Evolutionary conservation across 2,797 vertebrate genomes (phyloP).

Genomic region (Ceryle rudis): DNA sequence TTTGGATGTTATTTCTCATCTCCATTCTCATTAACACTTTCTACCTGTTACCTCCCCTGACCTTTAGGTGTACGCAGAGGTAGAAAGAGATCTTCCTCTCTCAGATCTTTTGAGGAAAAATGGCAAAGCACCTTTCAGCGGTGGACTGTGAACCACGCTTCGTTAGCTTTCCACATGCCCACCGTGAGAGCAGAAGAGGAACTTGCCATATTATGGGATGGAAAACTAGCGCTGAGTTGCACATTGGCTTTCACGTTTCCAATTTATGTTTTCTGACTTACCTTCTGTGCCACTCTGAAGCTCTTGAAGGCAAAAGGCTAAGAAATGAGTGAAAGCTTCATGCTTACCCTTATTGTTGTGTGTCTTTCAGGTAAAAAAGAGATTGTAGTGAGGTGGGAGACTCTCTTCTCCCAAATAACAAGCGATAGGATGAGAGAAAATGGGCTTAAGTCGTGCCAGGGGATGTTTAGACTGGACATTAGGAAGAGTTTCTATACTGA

Average conservation of each 20-base stretch:
- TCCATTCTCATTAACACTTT: neutral
- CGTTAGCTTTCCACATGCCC: constrained; percentile 14
- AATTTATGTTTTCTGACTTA: constrained; percentile 53
- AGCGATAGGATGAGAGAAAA: neutral
- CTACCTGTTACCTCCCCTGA: neutral
- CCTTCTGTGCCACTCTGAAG: constrained; percentile 39
- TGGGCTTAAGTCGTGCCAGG: neutral
- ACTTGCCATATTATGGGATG: constrained; percentile 33
- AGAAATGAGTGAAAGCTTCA: constrained; percentile 20
- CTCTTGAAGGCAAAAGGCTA: constrained; percentile 54
- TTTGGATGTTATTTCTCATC: neutral
- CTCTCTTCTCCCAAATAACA: neutral
- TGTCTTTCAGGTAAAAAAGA: neutral
- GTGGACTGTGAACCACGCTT: neutral
- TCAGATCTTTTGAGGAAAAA: neutral
- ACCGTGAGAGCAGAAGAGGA: constrained; percentile 7
- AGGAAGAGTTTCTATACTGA: neutral
- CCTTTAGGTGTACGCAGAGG: neutral
- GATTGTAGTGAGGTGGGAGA: neutral
- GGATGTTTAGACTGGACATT: neutral
- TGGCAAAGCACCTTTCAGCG: neutral
- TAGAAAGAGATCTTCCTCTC: neutral
- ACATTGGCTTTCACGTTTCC: constrained; percentile 39
- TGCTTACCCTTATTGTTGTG: neutral
- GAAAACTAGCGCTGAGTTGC: constrained; percentile 44